These are phyloP conservation scores for Acrocephalus scirpaceus DNA, from an alignment of 2,797 vertebrate genomes.

Conservation along the genomic window DNA sequence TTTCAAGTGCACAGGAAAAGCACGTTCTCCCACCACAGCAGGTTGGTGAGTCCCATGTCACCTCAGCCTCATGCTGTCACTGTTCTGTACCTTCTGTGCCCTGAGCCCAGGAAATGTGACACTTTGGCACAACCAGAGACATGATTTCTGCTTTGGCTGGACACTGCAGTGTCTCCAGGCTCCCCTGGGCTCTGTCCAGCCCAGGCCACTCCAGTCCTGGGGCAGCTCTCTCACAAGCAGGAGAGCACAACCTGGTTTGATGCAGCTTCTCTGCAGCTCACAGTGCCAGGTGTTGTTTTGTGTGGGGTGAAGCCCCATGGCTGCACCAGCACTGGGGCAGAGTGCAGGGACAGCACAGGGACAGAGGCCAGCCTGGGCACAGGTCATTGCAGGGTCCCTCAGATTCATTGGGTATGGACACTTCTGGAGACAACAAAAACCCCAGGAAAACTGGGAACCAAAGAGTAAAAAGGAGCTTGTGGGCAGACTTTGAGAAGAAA, in stretches of 20 bases:
- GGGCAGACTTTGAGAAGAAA: neutral
- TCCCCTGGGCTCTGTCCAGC: neutral
- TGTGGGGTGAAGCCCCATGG: neutral
- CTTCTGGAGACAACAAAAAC: neutral
- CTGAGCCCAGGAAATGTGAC: neutral
- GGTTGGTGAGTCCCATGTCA: neutral
- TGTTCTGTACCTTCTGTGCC: neutral
- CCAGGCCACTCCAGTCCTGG: neutral
- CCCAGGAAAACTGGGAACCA: neutral
- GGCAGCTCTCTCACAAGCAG: neutral
- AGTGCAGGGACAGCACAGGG: neutral
- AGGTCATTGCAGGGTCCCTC: neutral
- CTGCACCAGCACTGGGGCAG: neutral
- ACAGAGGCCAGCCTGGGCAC: neutral
- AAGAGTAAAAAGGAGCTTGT: neutral
- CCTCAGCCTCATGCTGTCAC: accelerated
- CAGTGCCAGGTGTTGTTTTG: neutral
- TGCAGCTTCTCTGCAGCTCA: neutral
- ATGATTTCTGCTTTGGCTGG: neutral
- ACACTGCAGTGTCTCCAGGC: neutral
- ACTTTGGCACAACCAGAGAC: neutral
- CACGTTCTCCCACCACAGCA: neutral
- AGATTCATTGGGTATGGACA: accelerated
- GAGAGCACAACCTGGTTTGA: neutral
- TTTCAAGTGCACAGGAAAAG: neutral